Conservation (phyloP, 1,140 invertebrate species). For the Macrobrachium rosenbergii region DNA sequence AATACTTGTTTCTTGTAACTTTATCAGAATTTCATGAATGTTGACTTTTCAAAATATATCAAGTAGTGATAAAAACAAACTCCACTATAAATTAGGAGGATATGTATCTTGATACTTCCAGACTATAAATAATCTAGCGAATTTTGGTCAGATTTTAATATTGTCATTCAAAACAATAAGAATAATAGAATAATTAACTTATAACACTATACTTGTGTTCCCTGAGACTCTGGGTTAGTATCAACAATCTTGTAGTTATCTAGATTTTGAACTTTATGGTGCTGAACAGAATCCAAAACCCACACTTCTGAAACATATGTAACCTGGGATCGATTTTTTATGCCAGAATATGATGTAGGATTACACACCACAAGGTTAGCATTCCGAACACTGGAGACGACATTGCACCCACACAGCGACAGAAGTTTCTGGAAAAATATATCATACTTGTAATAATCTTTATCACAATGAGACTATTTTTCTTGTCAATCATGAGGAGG, state of each 20-base stretch:
- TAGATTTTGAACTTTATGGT: constrained; percentile 34
- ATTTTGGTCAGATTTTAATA: background rate
- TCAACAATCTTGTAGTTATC: background rate
- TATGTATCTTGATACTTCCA: no score
- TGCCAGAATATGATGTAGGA: background rate
- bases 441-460: background rate
- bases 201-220: background rate
- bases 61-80: no score
- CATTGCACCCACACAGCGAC: constrained; percentile 19
- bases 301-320: constrained; percentile 46
- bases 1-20: no score
- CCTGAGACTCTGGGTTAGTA: background rate
- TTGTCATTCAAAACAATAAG: background rate
- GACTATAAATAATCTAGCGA: no score
- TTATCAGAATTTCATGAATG: no score
- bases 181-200: background rate
- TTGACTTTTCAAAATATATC: no score
- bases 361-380: constrained; percentile 41
- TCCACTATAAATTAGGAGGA: no score
- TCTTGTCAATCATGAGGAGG: no score
- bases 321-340: background rate
- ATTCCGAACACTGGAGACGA: constrained; percentile 15
- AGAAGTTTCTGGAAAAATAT: constrained; percentile 29
- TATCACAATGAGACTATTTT: no score
- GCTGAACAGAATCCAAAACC: constrained; percentile 43